These are phyloP conservation scores for Chaetophractus vellerosus DNA, from an alignment of 2,797 vertebrate genomes.

Conservation along the genomic window DNA sequence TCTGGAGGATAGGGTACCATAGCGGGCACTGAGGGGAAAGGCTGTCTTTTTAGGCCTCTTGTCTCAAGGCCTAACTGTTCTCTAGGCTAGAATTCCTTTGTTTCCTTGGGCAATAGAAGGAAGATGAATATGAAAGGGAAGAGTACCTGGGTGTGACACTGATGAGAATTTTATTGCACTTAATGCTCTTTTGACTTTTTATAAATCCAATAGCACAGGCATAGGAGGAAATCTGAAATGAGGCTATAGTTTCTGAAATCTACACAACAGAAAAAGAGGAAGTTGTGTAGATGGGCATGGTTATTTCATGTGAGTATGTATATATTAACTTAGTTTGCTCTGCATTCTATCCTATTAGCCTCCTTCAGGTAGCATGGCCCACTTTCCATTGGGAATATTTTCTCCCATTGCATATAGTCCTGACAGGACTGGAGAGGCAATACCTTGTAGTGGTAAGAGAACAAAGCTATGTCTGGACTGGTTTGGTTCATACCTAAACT, in stretches of 20 bases:
- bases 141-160: neutral
- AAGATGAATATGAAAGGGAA: neutral
- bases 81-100: neutral
- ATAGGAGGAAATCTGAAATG: neutral
- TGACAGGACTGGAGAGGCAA: neutral
- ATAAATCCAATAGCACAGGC: neutral
- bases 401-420: neutral
- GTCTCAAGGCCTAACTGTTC: neutral
- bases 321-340: neutral
- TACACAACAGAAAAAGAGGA: neutral
- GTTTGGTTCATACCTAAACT: too few relatives aligned
- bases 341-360: neutral
- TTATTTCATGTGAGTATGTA: fast-evolving
- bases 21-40: fast-evolving
- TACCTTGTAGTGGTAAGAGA: fast-evolving
- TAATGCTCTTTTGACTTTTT: neutral
- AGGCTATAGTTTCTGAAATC: neutral
- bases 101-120: neutral
- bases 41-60: neutral
- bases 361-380: neutral
- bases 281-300: fast-evolving
- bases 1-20: neutral
- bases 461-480: too few relatives aligned
- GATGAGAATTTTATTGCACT: neutral
- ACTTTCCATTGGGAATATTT: neutral